Percentiles rank a stretch among this genome's conserved stretches.
Evolutionary conservation across 2,888 invertebrate genomes (phyloP).

Genomic region (Fissipunctia ypsillon): DNA sequence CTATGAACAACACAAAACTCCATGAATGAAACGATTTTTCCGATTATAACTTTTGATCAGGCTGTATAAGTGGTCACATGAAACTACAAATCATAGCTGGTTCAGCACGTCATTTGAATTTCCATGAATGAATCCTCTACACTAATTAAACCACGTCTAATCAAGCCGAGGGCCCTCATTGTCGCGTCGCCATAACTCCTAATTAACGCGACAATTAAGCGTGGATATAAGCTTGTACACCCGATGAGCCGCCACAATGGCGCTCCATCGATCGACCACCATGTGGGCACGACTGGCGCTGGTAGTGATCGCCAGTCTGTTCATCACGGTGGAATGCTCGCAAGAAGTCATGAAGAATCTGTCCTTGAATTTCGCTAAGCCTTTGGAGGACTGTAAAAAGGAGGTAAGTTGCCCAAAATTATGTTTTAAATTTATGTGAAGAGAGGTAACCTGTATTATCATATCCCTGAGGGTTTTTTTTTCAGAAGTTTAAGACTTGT

Average conservation of each 20-base stretch:
- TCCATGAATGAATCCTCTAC: conserved; percentile 41
- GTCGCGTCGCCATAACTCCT: conserved; percentile 22
- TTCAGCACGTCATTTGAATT: conserved; percentile 30
- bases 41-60: neutral
- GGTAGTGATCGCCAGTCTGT: conserved; percentile 54
- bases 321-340: conserved; percentile 67
- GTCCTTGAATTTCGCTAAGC: conserved; percentile 70
- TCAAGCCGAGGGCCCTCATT: conserved; percentile 37
- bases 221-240: conserved; percentile 46
- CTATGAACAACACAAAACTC: neutral
- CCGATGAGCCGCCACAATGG: conserved; percentile 28
- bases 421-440: neutral
- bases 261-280: conserved; percentile 11
- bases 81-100: conserved; percentile 14
- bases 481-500: neutral
- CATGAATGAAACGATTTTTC: neutral
- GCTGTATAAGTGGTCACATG: neutral
- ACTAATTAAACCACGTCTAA: conserved; percentile 48
- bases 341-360: conserved; percentile 73
- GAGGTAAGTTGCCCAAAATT: conserved; percentile 67
- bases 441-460: too few relatives aligned
- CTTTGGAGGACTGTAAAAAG: conserved; percentile 73
- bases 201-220: conserved; percentile 53
- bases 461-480: neutral
- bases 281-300: conserved; percentile 60